Conservation (phyloP, 2,888 invertebrate species). For the Mesorhabditis sp. region DNA sequence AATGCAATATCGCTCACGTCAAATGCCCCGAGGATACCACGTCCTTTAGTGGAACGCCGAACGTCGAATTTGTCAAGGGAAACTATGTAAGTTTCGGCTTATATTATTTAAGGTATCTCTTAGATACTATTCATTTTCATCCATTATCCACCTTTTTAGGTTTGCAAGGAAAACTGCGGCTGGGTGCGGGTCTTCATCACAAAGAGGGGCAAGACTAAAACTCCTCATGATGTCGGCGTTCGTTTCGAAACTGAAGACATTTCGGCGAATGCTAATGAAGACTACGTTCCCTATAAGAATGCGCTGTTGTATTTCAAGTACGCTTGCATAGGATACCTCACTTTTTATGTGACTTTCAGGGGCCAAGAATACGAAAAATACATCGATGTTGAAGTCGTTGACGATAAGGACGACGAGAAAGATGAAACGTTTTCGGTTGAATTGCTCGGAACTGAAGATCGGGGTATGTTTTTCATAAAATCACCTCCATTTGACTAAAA, state of each 20-base stretch:
- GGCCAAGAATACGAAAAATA: conserved; percentile 63
- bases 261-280: conserved; percentile 64
- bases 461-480: not conserved
- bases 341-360: conserved; percentile 39
- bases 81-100: conserved; percentile 29
- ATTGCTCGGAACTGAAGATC: conserved; percentile 22
- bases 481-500: too few species aligned
- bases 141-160: conserved; percentile 18
- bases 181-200: conserved; percentile 28
- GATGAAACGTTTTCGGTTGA: conserved; percentile 68
- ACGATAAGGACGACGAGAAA: conserved; percentile 66
- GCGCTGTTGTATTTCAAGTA: conserved; percentile 21
- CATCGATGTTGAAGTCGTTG: conserved; percentile 65
- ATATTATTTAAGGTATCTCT: not conserved
- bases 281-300: conserved; percentile 58
- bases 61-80: conserved; percentile 34
- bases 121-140: not conserved
- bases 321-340: not conserved
- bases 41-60: conserved; percentile 13
- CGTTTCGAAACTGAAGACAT: conserved; percentile 66
- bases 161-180: conserved; percentile 34
- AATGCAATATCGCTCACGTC: conserved; percentile 44
- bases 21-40: conserved; percentile 22
- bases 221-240: conserved; percentile 47
- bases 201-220: conserved; percentile 22